A percentile compares a stretch with the other conserved stretches of the same genome.
These are phyloP conservation scores for Malacoctenus gilli DNA, from an alignment of 2,797 vertebrate genomes.

Conservation along the genomic window DNA sequence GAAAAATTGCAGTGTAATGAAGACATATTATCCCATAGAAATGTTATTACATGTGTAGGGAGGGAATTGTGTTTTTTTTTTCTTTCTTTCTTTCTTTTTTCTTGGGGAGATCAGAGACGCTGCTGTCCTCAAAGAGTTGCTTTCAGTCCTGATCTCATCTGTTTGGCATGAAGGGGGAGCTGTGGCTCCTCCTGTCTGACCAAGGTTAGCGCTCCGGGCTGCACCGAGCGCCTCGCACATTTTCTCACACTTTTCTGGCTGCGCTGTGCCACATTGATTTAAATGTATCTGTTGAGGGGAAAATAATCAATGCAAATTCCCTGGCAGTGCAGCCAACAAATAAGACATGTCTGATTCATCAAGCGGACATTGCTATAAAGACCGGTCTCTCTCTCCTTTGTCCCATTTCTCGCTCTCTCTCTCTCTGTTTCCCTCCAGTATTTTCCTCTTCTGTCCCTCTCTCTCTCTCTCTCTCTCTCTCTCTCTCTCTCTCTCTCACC, in stretches of 20 bases:
- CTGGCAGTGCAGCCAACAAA: conserved; percentile 86
- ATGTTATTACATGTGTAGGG: conserved; percentile 46
- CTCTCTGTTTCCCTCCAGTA: conserved; percentile 16
- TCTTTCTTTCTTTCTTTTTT: conserved; percentile 29
- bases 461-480: conserved; percentile 5
- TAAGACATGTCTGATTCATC: conserved; percentile 90
- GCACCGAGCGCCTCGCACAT: conserved; percentile 70
- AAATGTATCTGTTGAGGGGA: conserved; percentile 93
- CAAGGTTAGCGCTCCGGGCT: conserved; percentile 74
- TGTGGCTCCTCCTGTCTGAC: conserved; percentile 88
- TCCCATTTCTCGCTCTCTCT: conserved; percentile 26
- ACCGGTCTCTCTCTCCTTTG: conserved; percentile 81
- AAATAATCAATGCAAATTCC: conserved; percentile 98
- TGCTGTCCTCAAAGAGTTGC: conserved; percentile 49
- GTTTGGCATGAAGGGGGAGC: conserved; percentile 97
- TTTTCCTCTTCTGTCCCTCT: too few species aligned
- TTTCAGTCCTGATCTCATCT: conserved; percentile 80
- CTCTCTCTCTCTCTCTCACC: conserved; percentile 76
- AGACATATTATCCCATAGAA: conserved; percentile 67
- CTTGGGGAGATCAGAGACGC: conserved; percentile 48
- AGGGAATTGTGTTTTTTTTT: conserved; percentile 25
- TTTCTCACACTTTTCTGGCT: conserved; percentile 82
- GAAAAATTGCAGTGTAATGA: conserved; percentile 65
- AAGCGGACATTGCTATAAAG: conserved; percentile 90
- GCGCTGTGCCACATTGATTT: conserved; percentile 89